Percentiles rank a stretch among this genome's conserved stretches.
Evolutionary conservation across 2,888 invertebrate genomes (phyloP).

Genomic region (Galeopsomyia nigrocyanea): DNA sequence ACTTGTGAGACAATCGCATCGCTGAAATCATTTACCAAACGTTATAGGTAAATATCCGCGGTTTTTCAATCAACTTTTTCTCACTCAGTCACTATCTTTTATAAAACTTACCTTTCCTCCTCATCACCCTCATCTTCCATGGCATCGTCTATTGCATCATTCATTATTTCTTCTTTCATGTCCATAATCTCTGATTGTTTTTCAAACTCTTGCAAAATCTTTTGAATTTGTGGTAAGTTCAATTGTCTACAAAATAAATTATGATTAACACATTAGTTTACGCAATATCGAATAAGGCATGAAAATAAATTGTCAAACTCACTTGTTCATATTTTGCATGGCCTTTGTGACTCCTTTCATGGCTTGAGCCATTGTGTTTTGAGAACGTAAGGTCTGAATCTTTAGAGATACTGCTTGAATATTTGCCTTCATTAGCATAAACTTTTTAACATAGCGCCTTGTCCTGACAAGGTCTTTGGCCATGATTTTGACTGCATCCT

Average conservation of each 20-base stretch:
- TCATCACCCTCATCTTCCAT: constrained; percentile 99
- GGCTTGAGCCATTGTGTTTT: constrained; percentile 99
- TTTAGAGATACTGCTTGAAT: constrained; percentile 98
- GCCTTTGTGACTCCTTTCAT: constrained; percentile 99
- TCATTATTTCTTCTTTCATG: constrained; percentile 99
- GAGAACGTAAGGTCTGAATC: constrained; percentile 97
- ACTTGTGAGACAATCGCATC: constrained; percentile 97
- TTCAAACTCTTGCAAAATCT: constrained; percentile 97
- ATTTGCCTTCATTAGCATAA: constrained; percentile 99
- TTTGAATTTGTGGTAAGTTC: constrained; percentile 98
- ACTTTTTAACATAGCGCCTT: constrained; percentile 95
- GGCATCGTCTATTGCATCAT: constrained; percentile 99
- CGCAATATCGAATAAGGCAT: constrained; percentile 12
- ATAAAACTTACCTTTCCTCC: constrained; percentile 85
- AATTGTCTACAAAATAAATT: constrained; percentile 75
- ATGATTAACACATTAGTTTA: background rate
- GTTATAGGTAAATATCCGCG: background rate
- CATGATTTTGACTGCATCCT: constrained; percentile 99
- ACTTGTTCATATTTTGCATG: constrained; percentile 97
- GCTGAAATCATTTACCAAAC: constrained; percentile 69
- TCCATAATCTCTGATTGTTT: constrained; percentile 99
- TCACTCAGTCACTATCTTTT: constrained; percentile 1
- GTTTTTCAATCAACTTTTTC: background rate
- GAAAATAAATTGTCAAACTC: constrained; percentile 57
- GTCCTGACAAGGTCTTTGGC: constrained; percentile 98